Percentiles rank a stretch among this genome's conserved stretches.
Evolutionary conservation across 2,797 vertebrate genomes (phyloP).

Genomic region (Micropoecilia bifurca): DNA sequence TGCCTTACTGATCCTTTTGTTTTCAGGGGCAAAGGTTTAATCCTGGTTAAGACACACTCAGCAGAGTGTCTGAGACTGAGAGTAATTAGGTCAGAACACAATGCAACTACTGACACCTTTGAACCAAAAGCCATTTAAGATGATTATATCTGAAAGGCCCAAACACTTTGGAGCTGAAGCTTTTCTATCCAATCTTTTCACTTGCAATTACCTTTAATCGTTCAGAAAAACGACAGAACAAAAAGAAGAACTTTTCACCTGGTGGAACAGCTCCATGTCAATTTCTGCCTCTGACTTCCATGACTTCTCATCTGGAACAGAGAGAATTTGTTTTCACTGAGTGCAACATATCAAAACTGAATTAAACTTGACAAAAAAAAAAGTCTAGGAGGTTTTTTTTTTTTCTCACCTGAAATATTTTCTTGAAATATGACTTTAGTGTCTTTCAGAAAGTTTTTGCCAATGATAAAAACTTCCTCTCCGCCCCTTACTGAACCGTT

Average conservation of each 20-base stretch:
- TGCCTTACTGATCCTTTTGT: constrained; percentile 29
- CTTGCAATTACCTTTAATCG: constrained; percentile 44
- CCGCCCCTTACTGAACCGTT: constrained; percentile 93
- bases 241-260: constrained; percentile 81
- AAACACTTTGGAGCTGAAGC: constrained; percentile 53
- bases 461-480: constrained; percentile 97
- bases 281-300: constrained; percentile 99
- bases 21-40: constrained; percentile 54
- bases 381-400: background rate
- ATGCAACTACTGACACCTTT: constrained; percentile 70
- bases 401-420: constrained; percentile 87
- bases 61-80: constrained; percentile 25
- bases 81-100: constrained; percentile 76
- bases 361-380: background rate
- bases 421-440: constrained; percentile 99
- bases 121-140: constrained; percentile 66
- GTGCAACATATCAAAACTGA: background rate
- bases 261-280: constrained; percentile 99
- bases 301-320: constrained; percentile 90
- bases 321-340: constrained; percentile 10
- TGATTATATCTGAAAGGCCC: constrained; percentile 69
- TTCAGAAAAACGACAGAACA: constrained; percentile 15
- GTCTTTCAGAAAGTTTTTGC: constrained; percentile 99
- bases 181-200: constrained; percentile 46
- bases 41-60: constrained; percentile 55